Evolutionary conservation across 1,140 invertebrate genomes (phyloP).

Genomic region (Lamellibrachia luymesi): DNA sequence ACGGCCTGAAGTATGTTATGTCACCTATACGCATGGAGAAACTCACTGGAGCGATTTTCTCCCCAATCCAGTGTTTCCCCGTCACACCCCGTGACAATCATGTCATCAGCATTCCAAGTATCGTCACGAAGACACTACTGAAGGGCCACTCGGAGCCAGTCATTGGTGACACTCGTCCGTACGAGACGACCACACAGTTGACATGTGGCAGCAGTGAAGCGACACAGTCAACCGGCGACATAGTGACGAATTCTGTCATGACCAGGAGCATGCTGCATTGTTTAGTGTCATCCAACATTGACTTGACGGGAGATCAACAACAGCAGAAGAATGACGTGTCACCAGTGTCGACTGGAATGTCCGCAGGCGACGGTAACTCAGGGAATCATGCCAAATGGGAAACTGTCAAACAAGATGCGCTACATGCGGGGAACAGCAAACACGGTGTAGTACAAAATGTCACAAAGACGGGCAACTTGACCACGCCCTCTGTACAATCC

Average conservation of each 20-base stretch:
- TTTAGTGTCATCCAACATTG: background rate
- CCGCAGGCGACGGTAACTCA: background rate
- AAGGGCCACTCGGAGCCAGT: background rate
- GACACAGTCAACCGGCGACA: background rate
- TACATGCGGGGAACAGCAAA: background rate
- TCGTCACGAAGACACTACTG: background rate
- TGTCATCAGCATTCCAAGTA: slow-evolving; percentile 14
- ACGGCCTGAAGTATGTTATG: background rate
- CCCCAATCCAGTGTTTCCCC: slow-evolving; percentile 49
- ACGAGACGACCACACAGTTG: background rate
- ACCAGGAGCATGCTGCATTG: background rate
- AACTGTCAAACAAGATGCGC: background rate
- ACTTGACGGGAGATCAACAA: background rate
- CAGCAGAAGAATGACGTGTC: background rate
- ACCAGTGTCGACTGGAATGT: background rate
- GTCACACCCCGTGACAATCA: slow-evolving; percentile 32
- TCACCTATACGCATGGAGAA: background rate
- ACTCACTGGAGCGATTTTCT: slow-evolving; percentile 35
- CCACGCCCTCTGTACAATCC: background rate
- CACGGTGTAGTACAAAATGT: background rate
- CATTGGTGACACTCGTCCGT: background rate
- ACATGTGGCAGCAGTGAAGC: background rate
- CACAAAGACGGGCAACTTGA: background rate
- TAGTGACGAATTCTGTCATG: background rate
- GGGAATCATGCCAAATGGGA: background rate